Base-by-base conservation (phyloP, 2,113 vertebrate genomes). In the Rostratula benghalensis region DNA sequence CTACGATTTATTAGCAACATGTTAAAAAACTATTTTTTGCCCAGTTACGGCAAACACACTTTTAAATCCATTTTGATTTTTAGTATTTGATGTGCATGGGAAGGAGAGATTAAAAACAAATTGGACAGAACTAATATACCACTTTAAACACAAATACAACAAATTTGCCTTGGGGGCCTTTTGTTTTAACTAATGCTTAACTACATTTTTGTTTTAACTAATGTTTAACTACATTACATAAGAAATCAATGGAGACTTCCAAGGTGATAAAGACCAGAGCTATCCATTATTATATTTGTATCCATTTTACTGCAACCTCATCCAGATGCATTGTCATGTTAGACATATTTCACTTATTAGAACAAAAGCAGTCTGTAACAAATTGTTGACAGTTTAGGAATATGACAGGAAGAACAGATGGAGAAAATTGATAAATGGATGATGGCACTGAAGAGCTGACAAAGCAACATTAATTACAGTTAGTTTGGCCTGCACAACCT, bases 161-260 rank as follows among this genome's bases (percentile, higher is more conserved):
- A 85, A 48, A 51, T 85, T 90, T 93, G 16, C 89, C 56, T 81
- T 84, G 25, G 82, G 73, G 59, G 13, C 35, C 11, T 64, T 83
- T 87, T 69, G 56, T 81, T 85, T 67, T 89, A 90, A 78, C 87
- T 77, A 94, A 89, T 69, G 46, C 60, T 87, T 96, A 93, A 96
- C 95, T 96, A 71, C 19, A 11, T 85, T 84, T 83, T 87, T 69
- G 56, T 81, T 85, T 67, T 89, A 90, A 78, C 87, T 77, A 94
- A 89, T 69, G 46, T 59, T 87, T 96, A 93, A 96, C 95, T 96
- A 71, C 19, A 11, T 85, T 84, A 73, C 64, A 85, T 73, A 91
- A 85, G 83, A 92, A 93, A 87, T 71, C 87, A 92, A 39, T 48
- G 7, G 74, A 77, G 21, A 33, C 73, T 93, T 96, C 70, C 23